Evolutionary conservation across 1,140 invertebrate species (phyloP).

Genomic region (Pemphigus obesinymphae): DNA sequence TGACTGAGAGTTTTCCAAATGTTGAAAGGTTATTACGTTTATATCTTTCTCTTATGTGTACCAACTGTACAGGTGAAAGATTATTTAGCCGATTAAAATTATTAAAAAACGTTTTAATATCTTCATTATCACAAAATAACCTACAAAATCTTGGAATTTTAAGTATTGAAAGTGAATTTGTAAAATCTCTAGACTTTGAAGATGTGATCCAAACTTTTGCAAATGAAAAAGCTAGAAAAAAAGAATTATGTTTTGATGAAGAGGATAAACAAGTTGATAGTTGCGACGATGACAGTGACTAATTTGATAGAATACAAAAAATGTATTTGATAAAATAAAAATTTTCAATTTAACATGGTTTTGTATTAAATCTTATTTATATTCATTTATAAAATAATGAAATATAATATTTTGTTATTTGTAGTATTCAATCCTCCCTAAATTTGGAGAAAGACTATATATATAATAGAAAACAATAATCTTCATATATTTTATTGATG

Average conservation of each 20-base stretch:
- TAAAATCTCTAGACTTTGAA: not conserved
- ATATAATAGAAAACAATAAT: no score
- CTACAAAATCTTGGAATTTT: not conserved
- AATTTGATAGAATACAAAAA: no score
- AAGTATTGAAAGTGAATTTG: not conserved
- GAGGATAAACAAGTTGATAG: not conserved
- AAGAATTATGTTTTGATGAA: not conserved
- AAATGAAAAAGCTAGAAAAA: not conserved
- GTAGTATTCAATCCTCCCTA: no score
- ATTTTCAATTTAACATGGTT: no score
- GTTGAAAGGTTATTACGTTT: not conserved
- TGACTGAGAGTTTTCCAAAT: not conserved
- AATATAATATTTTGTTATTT: no score
- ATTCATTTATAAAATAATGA: no score
- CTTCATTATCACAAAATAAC: not conserved
- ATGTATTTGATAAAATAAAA: no score
- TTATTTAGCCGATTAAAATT: not conserved
- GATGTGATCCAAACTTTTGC: not conserved
- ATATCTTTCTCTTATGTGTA: not conserved
- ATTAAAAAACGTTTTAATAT: not conserved
- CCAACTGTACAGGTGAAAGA: not conserved
- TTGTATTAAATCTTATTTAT: no score
- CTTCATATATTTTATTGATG: no score
- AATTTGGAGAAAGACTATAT: no score
- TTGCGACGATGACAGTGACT: not conserved